A percentile compares a stretch with the other conserved stretches of the same genome.
Evolutionary conservation across 2,113 vertebrate species (phyloP).

Genomic region (Pogonocichla stellata): DNA sequence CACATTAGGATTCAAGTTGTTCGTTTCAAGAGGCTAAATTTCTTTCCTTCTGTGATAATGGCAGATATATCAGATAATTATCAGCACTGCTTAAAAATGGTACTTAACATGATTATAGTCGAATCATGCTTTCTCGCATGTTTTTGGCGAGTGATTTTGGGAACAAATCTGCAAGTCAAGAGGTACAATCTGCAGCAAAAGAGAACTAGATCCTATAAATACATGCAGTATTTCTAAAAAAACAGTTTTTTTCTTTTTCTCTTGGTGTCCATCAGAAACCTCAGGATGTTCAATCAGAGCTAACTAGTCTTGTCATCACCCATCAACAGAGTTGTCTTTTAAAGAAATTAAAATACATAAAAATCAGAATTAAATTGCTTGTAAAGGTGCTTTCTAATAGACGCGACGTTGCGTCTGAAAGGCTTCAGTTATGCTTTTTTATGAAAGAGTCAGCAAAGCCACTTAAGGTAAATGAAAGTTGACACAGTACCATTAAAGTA

Average conservation of each 20-base stretch:
- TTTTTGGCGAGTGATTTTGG: background rate
- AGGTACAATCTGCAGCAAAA: background rate
- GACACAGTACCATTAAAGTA: constrained; percentile 38
- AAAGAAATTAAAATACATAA: background rate
- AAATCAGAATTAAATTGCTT: background rate
- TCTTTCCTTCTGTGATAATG: background rate
- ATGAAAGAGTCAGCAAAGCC: constrained; percentile 54
- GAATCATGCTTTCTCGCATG: background rate
- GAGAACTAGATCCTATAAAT: background rate
- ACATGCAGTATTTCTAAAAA: background rate
- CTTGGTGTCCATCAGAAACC: background rate
- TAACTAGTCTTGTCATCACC: background rate
- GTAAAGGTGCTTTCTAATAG: background rate
- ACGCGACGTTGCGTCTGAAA: rapidly evolving
- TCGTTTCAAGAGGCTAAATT: background rate
- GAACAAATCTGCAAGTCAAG: background rate
- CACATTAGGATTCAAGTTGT: background rate
- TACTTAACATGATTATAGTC: background rate
- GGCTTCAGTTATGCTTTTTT: background rate
- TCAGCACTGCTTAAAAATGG: background rate
- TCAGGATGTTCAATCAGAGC: background rate
- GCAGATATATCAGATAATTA: background rate
- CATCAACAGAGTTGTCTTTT: background rate
- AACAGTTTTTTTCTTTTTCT: background rate
- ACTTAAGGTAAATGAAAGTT: constrained; percentile 70